A percentile compares a stretch with the other conserved stretches of the same genome.
Evolutionary conservation across 2,113 vertebrate species (phyloP).

Genomic region (Aldabrachelys gigantea): DNA sequence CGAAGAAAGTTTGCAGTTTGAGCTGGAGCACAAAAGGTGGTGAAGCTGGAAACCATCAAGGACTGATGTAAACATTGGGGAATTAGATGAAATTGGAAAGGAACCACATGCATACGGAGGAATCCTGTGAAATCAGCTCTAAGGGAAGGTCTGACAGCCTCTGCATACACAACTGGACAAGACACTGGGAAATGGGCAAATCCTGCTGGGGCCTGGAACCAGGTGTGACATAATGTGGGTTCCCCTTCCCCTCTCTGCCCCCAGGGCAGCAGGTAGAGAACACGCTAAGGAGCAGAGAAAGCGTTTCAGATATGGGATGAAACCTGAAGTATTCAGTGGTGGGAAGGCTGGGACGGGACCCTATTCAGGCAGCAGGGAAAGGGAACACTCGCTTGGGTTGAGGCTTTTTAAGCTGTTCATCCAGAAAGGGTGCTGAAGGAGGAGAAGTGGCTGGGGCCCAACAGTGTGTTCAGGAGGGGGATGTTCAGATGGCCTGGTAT

Average conservation of each 20-base stretch:
- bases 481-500: not conserved
- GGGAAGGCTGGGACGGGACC: not conserved
- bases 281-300: not conserved
- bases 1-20: not conserved
- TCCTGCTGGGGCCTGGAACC: not conserved
- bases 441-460: not conserved
- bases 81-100: not conserved
- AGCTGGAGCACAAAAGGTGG: not conserved
- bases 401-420: not conserved
- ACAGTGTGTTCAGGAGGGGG: not conserved
- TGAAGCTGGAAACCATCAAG: not conserved
- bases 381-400: not conserved
- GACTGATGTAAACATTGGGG: not conserved
- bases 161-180: not conserved
- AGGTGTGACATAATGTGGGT: not conserved
- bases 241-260: not conserved
- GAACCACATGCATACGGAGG: not conserved
- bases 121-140: not conserved
- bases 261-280: not conserved
- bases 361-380: not conserved
- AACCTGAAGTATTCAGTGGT: rapidly evolving
- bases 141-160: not conserved
- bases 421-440: not conserved
- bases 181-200: not conserved
- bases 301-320: not conserved